These are phyloP conservation scores for Tachuris rubrigastra DNA, from an alignment of 2,113 vertebrate species.

Conservation along the genomic window DNA sequence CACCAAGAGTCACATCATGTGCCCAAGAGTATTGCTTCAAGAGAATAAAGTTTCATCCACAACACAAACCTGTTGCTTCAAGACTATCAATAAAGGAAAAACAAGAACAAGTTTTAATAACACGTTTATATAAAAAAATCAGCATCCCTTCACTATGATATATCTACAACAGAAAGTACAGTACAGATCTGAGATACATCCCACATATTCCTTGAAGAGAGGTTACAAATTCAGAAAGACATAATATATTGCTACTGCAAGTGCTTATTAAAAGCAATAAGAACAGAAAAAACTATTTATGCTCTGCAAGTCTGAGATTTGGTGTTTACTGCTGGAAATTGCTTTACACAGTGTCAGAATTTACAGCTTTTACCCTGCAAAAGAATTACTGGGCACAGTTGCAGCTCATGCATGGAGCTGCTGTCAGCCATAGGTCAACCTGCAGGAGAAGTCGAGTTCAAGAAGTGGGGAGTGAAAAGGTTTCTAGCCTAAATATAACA, in stretches of 20 bases:
- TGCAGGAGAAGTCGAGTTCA: neutral
- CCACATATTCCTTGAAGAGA: neutral
- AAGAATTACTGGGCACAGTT: neutral
- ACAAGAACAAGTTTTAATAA: neutral
- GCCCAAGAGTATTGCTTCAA: neutral
- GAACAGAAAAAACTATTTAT: neutral
- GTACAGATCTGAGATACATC: neutral
- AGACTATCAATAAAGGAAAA: neutral
- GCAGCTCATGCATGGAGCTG: fast-evolving
- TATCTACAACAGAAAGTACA: neutral
- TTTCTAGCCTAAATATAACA: neutral
- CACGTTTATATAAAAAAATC: neutral
- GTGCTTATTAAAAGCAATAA: neutral
- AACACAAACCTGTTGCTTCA: neutral
- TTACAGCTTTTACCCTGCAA: neutral
- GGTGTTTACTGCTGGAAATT: neutral
- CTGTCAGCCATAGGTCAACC: neutral
- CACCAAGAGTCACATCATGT: neutral
- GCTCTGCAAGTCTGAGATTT: neutral
- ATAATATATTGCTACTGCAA: neutral
- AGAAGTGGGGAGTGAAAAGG: neutral
- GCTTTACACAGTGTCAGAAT: neutral
- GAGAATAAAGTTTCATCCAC: neutral
- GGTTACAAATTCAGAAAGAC: neutral
- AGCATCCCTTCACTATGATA: neutral